Evolutionary conservation across 2,797 vertebrate genomes (phyloP).

Genomic region (Cirrhinus mrigala): DNA sequence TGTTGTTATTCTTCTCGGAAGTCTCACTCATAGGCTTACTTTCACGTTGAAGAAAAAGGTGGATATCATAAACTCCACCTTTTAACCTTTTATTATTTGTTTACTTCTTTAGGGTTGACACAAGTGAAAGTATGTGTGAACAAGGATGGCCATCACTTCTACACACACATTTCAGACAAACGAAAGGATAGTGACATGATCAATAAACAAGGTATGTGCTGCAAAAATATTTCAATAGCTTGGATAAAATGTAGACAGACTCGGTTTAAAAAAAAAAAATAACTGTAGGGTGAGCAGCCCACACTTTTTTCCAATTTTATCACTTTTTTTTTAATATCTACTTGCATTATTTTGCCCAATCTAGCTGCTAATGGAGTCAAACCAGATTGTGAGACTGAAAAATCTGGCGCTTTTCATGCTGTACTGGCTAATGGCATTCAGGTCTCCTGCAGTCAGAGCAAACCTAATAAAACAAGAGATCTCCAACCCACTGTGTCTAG

Average conservation of each 20-base stretch:
- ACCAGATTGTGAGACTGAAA: constrained; percentile 70
- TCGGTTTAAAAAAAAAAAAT: not conserved
- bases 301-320: not conserved
- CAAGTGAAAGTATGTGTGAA: constrained; percentile 84
- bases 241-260: not conserved
- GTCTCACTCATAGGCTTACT: too few species aligned
- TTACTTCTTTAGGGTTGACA: constrained; percentile 76
- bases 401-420: constrained; percentile 87
- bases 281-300: not conserved
- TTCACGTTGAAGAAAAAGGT: too few species aligned
- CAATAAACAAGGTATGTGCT: constrained; percentile 20
- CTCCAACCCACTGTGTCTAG: constrained; percentile 34
- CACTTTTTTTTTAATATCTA: not conserved
- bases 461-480: constrained; percentile 71
- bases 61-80: not conserved
- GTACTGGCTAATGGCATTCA: constrained; percentile 86
- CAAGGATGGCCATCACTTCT: constrained; percentile 91
- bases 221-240: not conserved
- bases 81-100: not conserved
- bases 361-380: constrained; percentile 58
- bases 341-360: not conserved
- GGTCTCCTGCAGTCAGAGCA: constrained; percentile 87
- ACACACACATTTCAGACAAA: constrained; percentile 81
- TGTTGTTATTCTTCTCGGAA: too few species aligned
- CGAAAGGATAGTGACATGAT: not conserved